Percentiles rank a stretch among this genome's conserved stretches.
These are phyloP conservation scores for Pterostichus madidus DNA, from an alignment of 2,888 invertebrate genomes.

Conservation along the genomic window DNA sequence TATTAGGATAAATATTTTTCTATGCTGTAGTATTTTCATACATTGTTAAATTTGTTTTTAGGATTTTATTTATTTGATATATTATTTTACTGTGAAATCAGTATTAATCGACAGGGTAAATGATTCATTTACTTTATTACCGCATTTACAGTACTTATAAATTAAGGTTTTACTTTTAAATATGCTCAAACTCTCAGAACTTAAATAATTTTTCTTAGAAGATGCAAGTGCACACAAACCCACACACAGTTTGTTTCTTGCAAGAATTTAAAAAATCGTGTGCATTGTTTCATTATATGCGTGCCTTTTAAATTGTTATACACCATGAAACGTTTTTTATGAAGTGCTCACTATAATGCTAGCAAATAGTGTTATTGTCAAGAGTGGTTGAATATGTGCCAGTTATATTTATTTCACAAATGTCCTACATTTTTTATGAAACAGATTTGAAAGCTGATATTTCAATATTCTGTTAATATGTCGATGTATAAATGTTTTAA, in stretches of 20 bases:
- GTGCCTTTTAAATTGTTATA: slow-evolving; percentile 65
- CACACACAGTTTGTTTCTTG: slow-evolving; percentile 37
- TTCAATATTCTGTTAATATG: slow-evolving; percentile 31
- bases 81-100: slow-evolving; percentile 53
- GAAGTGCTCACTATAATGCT: slow-evolving; percentile 63
- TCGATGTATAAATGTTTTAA: slow-evolving; percentile 60
- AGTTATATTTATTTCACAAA: slow-evolving; percentile 53
- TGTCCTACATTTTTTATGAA: slow-evolving; percentile 44
- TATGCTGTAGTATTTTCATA: slow-evolving; percentile 50
- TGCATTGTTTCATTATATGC: slow-evolving; percentile 63
- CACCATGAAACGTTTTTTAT: slow-evolving; percentile 54
- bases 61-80: slow-evolving; percentile 22
- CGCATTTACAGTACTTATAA: slow-evolving; percentile 33
- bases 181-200: slow-evolving; percentile 56
- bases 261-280: slow-evolving; percentile 30
- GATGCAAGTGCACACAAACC: slow-evolving; percentile 47
- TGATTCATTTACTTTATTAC: slow-evolving; percentile 41
- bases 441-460: slow-evolving; percentile 19
- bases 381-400: slow-evolving; percentile 52
- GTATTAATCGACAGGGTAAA: slow-evolving; percentile 62
- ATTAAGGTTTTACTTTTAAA: slow-evolving; percentile 11
- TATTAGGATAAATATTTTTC: slow-evolving; percentile 60
- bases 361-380: slow-evolving; percentile 38
- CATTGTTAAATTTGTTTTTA: slow-evolving; percentile 35
- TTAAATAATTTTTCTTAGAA: slow-evolving; percentile 29